phyloP scores from a whole-genome alignment of 2,888 invertebrate species.

The Xestia sexstrigata region DNA sequence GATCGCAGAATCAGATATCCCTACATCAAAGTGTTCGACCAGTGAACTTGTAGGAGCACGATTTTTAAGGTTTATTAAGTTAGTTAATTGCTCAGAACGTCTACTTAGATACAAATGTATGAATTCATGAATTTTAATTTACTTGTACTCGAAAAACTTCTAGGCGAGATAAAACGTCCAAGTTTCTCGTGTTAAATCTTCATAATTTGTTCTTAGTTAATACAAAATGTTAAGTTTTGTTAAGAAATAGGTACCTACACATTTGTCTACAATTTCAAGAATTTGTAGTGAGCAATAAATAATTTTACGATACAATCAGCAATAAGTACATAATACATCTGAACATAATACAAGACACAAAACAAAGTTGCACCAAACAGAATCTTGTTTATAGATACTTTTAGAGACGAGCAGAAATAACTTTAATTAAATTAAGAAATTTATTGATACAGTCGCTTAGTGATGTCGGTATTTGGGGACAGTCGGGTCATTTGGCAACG shows the following conservation, averaged over 20 bases:
- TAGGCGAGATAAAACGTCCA: conserved; percentile 42
- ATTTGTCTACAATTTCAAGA: conserved; percentile 27
- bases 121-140: conserved; percentile 65
- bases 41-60: conserved; percentile 27
- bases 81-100: conserved; percentile 62
- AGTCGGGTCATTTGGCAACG: conserved; percentile 75
- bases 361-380: conserved; percentile 71
- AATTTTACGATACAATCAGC: conserved; percentile 59
- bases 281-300: conserved; percentile 52
- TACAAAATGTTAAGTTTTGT: conserved; percentile 20
- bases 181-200: conserved; percentile 47
- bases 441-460: conserved; percentile 77
- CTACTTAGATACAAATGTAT: conserved; percentile 55
- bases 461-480: conserved; percentile 68
- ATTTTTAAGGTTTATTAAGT: conserved; percentile 63
- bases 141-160: conserved; percentile 36
- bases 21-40: conserved; percentile 38
- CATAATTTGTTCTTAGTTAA: conserved; percentile 35
- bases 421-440: conserved; percentile 85
- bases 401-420: conserved; percentile 71
- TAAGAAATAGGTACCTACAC: conserved; percentile 15
- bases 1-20: conserved; percentile 38
- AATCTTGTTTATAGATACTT: conserved; percentile 74
- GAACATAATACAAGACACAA: conserved; percentile 52
- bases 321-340: conserved; percentile 45